Base-by-base conservation (phyloP, 2,888 invertebrate genomes). In the Acanthococcus lagerstroemiae region DNA sequence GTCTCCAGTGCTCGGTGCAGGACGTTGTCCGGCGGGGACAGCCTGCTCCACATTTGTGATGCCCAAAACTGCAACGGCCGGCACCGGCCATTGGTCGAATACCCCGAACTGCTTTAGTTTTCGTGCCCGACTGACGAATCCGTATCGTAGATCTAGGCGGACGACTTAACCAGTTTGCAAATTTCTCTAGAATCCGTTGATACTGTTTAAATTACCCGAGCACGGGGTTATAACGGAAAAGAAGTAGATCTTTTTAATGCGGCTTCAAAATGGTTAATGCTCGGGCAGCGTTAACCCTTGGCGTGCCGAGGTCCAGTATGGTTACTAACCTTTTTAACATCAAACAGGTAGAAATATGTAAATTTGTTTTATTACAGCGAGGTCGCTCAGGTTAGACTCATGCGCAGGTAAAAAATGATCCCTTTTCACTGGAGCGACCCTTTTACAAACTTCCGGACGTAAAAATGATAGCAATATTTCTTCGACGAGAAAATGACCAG, bases 261-360 rank as follows among this genome's bases (percentile, higher is more conserved):
- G 37, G 15, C 22, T 45, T 15, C 15, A 17, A 7, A 4, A 45
- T 45, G 4, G 17, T 15, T 12, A 22, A 22, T 22, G 24, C 52
- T 22, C 15, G 9, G 24, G 15, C 19, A 48, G n/a, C 48, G 48
- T 48, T 48, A 48, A 48, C 48, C 17, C 48, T 6, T 52, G 22
- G 21, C 15, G 52, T 19, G 15, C 52, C 21, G 24, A 52, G 52
- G 52, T 52, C 52, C 52, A 52, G 52, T 24, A 24, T 58, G 19
- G 58, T 58, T 58, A 58, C 52, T 63, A 63, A 63, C 63, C 63
- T 63, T 63, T 63, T 63, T 63, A 63, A 63, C 63, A 63, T 63
- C 63, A 27, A 50, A 63, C 63, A 63, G 63, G 63, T 63, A 63
- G 63, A 63, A 63, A 63, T 63, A 63, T 63, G 52, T 63, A 63